phyloP scores from a whole-genome alignment of 2,797 vertebrate genomes.

The Anas acuta region DNA sequence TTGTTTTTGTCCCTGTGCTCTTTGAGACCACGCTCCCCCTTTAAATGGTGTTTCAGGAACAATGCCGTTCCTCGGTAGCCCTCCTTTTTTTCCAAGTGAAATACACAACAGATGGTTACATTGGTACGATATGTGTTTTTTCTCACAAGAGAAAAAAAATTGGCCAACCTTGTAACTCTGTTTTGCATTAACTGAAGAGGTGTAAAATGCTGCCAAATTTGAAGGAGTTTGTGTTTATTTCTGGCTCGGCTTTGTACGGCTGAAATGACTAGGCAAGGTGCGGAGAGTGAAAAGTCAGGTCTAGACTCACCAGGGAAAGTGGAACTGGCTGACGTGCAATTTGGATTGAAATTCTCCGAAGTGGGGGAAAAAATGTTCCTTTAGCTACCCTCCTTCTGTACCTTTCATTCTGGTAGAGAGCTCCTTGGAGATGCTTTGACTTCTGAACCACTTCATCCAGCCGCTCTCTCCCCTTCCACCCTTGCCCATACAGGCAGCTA shows the following conservation, averaged over 20 bases:
- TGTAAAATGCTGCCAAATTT: conserved; percentile 26
- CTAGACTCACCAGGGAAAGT: not conserved
- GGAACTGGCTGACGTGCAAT: not conserved
- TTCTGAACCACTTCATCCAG: not conserved
- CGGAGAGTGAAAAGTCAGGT: not conserved
- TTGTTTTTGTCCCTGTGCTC: not conserved
- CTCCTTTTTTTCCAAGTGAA: not conserved
- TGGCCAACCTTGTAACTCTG: conserved; percentile 16
- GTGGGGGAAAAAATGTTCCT: not conserved
- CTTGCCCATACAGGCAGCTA: not conserved
- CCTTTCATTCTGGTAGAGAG: not conserved
- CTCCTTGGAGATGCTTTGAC: not conserved
- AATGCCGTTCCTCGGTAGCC: not conserved
- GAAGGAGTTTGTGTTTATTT: conserved; percentile 25
- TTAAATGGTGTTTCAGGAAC: not conserved
- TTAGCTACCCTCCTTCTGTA: not conserved
- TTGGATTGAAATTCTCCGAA: not conserved
- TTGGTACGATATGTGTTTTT: not conserved
- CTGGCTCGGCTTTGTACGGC: not conserved
- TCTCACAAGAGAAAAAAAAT: not conserved
- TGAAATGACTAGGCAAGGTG: not conserved
- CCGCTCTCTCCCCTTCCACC: not conserved
- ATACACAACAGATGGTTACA: conserved; percentile 18
- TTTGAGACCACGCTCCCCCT: not conserved
- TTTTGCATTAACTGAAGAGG: conserved; percentile 9